Evolutionary conservation across 2,113 vertebrate genomes (phyloP), one percentile per base, ranked within the genome.

Genomic region (Festucalex cinctus): DNA sequence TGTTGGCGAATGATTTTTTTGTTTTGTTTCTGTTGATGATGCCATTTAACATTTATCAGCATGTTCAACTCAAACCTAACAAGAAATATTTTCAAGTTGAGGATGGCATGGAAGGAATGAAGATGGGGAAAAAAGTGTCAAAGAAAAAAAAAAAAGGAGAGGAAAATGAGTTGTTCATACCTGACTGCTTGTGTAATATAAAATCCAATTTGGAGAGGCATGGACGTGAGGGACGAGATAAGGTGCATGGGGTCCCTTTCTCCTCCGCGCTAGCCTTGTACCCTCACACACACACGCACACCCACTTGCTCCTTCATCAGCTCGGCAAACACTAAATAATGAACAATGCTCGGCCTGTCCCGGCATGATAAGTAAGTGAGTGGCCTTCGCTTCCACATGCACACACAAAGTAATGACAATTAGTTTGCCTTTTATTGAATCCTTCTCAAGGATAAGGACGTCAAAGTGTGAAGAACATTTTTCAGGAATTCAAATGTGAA

Each of bases 301-400:
- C 58, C 43, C 71, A 66, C 78, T 14, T 41, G 82, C 79, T 76
- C 76, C 36, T 63, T 79, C 94, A 93, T 95, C 94, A 93, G 92
- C 93, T 95, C 86, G 82, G 95, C 96, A 98, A 98, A 98, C 95
- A 97, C 93, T 92, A 94, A 95, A 94, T 95, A 96, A 95, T 94
- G 94, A 97, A 92, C 92, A 91, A 93, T 66, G 89, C 88, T 74
- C 91, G 92, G 91, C 92, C 93, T 94, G 95, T 92, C 92, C 93
- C 61, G 70, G 69, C 70, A 69, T 90, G 96, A 97, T 95, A 97
- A 97, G 96, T 92, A 87, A 90, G 93, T 91, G 82, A 90, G 93
- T 91, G 82, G 75, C 83, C 85, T 74, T 73, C 83, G 77, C 80
- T 79, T 80, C 78, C 92, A 32, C 44, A 49, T 43, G 35, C 91